These are phyloP conservation scores for Zaprionus ghesquierei DNA, from an alignment of 1,140 invertebrate species.

Conservation along the genomic window DNA sequence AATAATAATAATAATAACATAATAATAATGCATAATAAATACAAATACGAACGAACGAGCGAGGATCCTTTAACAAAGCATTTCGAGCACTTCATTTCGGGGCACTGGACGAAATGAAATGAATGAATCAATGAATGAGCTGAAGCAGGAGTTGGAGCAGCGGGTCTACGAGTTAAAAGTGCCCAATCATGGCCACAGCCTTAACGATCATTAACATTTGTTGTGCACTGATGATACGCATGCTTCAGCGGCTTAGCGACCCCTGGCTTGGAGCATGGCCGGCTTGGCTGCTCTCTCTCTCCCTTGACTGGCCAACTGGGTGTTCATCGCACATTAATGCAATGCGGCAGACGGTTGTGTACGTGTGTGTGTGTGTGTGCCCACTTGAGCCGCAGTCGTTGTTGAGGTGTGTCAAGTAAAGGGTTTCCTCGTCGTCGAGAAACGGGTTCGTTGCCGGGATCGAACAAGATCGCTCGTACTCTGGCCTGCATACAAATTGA, in stretches of 20 bases:
- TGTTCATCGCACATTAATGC: slow-evolving; percentile 74
- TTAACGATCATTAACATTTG: slow-evolving; percentile 77
- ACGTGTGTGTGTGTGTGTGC: slow-evolving; percentile 35
- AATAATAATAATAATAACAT: slow-evolving; percentile 15
- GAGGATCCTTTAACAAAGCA: slow-evolving; percentile 52
- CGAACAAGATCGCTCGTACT: slow-evolving; percentile 17
- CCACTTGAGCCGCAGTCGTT: slow-evolving; percentile 59
- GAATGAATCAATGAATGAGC: slow-evolving; percentile 78
- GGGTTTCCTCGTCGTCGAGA: slow-evolving; percentile 61
- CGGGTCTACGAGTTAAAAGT: slow-evolving; percentile 50
- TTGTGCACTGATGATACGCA: slow-evolving; percentile 71
- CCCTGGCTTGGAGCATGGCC: slow-evolving; percentile 39
- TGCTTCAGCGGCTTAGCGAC: slow-evolving; percentile 72
- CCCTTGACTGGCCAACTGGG: slow-evolving; percentile 49
- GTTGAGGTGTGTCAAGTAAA: slow-evolving; percentile 77
- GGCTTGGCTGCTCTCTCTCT: too few species aligned
- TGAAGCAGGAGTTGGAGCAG: slow-evolving; percentile 2
- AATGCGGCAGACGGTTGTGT: slow-evolving; percentile 54
- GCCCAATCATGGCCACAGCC: slow-evolving; percentile 56
- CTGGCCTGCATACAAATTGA: slow-evolving; percentile 80
- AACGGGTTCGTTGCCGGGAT: background rate
- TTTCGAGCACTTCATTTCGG: slow-evolving; percentile 72
- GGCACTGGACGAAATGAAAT: slow-evolving; percentile 54
- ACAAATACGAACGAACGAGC: slow-evolving; percentile 43
- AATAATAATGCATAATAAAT: slow-evolving; percentile 55